Conservation (phyloP, 2,113 vertebrate genomes). For the Echinops telfairi region DNA sequence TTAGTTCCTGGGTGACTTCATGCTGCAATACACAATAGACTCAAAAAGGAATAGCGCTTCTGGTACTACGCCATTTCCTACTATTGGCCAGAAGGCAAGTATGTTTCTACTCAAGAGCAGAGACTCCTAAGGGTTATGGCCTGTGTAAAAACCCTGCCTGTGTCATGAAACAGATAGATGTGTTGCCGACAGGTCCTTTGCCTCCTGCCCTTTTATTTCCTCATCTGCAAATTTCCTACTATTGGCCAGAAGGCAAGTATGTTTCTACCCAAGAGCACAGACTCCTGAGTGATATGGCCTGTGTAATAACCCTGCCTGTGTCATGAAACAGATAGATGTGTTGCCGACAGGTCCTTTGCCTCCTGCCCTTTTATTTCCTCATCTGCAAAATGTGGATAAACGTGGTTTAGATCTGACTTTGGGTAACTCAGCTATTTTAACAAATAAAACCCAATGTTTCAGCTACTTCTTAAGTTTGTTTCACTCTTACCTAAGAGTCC, state of each 20-base stretch:
- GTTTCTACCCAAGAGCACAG: background rate
- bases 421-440: background rate
- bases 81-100: slow-evolving; percentile 1
- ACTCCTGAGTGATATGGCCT: background rate
- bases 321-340: background rate
- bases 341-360: background rate
- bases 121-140: background rate
- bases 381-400: background rate
- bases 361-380: slow-evolving; percentile 17
- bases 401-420: background rate
- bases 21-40: slow-evolving; percentile 35
- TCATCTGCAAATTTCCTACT: background rate
- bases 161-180: background rate
- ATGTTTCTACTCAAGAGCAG: background rate
- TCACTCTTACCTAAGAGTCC: background rate
- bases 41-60: background rate
- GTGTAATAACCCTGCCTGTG: background rate
- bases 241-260: slow-evolving; percentile 11
- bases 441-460: background rate
- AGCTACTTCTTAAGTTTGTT: background rate
- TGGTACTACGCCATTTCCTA: slow-evolving; percentile 10
- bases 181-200: background rate
- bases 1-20: slow-evolving; percentile 13
- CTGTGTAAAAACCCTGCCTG: background rate
- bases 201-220: background rate